phyloP scores from a whole-genome alignment of 1,140 invertebrate species.

The Teleogryllus occipitalis region DNA sequence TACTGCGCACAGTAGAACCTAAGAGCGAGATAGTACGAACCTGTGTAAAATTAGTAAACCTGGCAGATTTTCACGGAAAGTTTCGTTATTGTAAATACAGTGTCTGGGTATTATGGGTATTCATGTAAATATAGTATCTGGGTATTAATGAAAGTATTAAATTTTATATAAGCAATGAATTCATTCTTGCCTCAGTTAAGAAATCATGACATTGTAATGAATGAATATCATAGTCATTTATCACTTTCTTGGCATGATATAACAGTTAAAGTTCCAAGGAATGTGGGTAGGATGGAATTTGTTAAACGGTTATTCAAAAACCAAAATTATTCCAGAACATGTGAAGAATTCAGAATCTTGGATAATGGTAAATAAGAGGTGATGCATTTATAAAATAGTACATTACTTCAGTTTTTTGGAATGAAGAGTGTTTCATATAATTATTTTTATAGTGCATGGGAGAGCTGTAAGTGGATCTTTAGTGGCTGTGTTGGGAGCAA shows the following conservation, averaged over 20 bases:
- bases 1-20: too few species aligned
- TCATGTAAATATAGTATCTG: too few species aligned
- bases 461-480: constrained; percentile 34
- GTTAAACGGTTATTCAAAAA: not conserved
- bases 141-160: too few species aligned
- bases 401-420: not conserved
- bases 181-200: too few species aligned
- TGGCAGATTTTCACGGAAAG: too few species aligned
- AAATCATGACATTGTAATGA: too few species aligned
- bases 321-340: not conserved
- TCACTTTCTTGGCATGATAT: constrained; percentile 3
- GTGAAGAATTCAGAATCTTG: not conserved
- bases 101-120: too few species aligned
- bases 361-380: not conserved
- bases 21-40: too few species aligned
- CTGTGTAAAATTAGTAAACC: too few species aligned
- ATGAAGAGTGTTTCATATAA: constrained; percentile 3
- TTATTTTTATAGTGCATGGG: constrained; percentile 37
- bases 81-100: too few species aligned
- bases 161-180: too few species aligned
- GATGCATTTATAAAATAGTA: not conserved
- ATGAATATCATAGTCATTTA: not conserved
- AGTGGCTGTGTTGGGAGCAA: constrained; percentile 41
- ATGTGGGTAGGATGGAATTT: not conserved
- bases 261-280: constrained; percentile 4